Base-by-base conservation (phyloP, 2,888 invertebrate genomes). In the Heliconius hortense region DNA sequence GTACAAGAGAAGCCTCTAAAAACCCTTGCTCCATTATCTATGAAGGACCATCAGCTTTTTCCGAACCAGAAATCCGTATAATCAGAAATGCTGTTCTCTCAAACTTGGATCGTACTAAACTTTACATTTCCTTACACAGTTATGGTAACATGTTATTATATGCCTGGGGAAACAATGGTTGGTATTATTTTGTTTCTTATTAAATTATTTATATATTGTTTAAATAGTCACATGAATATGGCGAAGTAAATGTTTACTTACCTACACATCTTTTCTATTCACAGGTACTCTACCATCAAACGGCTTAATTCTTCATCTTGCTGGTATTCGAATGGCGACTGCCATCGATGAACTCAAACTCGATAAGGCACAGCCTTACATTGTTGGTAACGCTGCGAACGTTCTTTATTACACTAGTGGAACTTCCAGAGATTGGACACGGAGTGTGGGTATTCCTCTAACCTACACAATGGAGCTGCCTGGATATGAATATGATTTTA, bases 41-140 rank as follows among this genome's bases (percentile, higher is more conserved):
- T 85, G 95, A 95, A 62, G 97, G 97, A 1, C 92, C 95, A 0
- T 80, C 85, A 0, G 84, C 96, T 0, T 96, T 96, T 89, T 96
- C 97, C 0, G 96, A 97, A 84, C 92, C 95, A 0, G 97, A 97
- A 89, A 95, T 92, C 2, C 85, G 87, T 39, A 89, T 95, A 72
- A 90, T 97, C 60, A 91, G 95, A n/a, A 94, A 96, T 80, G 90
- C 84, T 0, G 94, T 96, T 69, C 83, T 96, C 76, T 86, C 91
- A 2, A 87, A 95, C 13, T 84, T 94, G 4, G 82, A 89, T 3
- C 88, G 94, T 35, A 88, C 95, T 48, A 92, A 95, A 70, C 90
- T 96, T 77, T 98, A 97, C 86, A 88, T 97, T 63, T 95, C 96
- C 0, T 87, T 97, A 53, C 98, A 98, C 86, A 96, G 97, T 60